Conservation (phyloP, 2,113 vertebrate species). For the Xiphophorus maculatus region DNA sequence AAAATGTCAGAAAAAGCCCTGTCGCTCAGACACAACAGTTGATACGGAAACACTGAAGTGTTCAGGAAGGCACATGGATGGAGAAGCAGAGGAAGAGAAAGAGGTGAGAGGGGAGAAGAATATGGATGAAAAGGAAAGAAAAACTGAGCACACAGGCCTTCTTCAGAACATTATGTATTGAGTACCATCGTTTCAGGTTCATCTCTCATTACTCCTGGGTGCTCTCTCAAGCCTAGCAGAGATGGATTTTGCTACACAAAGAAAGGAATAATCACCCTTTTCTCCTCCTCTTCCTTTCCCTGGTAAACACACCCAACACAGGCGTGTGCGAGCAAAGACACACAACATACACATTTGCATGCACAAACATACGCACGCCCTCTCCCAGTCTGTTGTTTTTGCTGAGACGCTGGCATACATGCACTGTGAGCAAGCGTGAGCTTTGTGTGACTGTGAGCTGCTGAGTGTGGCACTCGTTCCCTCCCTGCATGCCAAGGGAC, state of each 20-base stretch:
- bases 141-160: slow-evolving; percentile 57
- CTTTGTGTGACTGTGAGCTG: slow-evolving; percentile 69
- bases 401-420: slow-evolving; percentile 47
- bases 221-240: slow-evolving; percentile 72
- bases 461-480: slow-evolving; percentile 68
- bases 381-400: slow-evolving; percentile 68
- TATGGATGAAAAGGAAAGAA: slow-evolving; percentile 54
- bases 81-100: slow-evolving; percentile 43
- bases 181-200: slow-evolving; percentile 74
- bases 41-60: slow-evolving; percentile 60
- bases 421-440: slow-evolving; percentile 43
- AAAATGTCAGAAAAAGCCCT: slow-evolving; percentile 41
- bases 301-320: slow-evolving; percentile 60
- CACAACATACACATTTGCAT: slow-evolving; percentile 5
- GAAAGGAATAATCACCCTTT: slow-evolving; percentile 75
- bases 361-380: slow-evolving; percentile 31
- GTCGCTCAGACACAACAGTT: slow-evolving; percentile 69
- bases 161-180: slow-evolving; percentile 67
- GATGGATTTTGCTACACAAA: slow-evolving; percentile 75
- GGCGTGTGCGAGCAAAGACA: slow-evolving; percentile 36
- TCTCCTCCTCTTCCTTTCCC: slow-evolving; percentile 63
- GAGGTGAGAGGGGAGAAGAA: slow-evolving; percentile 33
- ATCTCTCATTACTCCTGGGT: slow-evolving; percentile 77
- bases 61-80: slow-evolving; percentile 57
- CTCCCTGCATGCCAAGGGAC: slow-evolving; percentile 76